Conservation (phyloP, 2,888 invertebrate genomes). For the Branchipolynoe longqiensis region DNA sequence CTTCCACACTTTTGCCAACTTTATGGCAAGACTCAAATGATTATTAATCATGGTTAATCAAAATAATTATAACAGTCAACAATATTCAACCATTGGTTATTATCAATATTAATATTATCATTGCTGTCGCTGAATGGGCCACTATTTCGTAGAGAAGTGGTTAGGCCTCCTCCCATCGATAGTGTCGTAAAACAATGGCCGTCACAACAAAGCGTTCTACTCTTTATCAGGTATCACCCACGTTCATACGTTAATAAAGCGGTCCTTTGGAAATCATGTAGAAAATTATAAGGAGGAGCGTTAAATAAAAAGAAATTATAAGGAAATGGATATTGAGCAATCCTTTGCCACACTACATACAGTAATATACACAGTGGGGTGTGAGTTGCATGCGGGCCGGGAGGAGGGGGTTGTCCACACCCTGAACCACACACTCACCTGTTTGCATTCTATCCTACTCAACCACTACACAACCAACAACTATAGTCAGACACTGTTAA, state of each 20-base stretch:
- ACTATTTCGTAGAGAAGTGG: too few species aligned
- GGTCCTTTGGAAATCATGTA: constrained; percentile 41
- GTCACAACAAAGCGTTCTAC: constrained; percentile 16
- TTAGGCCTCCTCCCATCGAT: too few species aligned
- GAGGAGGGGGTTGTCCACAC: not conserved
- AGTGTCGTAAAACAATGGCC: constrained; percentile 35
- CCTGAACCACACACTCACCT: not conserved
- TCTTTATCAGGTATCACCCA: constrained; percentile 19
- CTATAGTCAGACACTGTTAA: constrained; percentile 35
- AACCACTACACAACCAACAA: constrained; percentile 50
- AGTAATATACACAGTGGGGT: constrained; percentile 17
- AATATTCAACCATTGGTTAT: constrained; percentile 39
- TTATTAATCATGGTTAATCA: constrained; percentile 52
- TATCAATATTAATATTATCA: not conserved
- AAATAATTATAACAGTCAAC: constrained; percentile 50
- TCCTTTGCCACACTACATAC: constrained; percentile 29
- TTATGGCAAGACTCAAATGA: constrained; percentile 55
- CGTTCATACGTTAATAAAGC: constrained; percentile 15
- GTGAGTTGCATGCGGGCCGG: not conserved
- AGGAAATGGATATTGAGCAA: constrained; percentile 54
- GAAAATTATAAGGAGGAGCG: too few species aligned
- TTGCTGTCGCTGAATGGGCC: too few species aligned
- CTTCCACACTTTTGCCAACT: constrained; percentile 53
- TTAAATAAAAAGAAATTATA: too few species aligned
- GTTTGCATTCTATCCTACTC: constrained; percentile 49